Conservation (phyloP, 2,797 vertebrate species). For the Thunnus albacares region DNA sequence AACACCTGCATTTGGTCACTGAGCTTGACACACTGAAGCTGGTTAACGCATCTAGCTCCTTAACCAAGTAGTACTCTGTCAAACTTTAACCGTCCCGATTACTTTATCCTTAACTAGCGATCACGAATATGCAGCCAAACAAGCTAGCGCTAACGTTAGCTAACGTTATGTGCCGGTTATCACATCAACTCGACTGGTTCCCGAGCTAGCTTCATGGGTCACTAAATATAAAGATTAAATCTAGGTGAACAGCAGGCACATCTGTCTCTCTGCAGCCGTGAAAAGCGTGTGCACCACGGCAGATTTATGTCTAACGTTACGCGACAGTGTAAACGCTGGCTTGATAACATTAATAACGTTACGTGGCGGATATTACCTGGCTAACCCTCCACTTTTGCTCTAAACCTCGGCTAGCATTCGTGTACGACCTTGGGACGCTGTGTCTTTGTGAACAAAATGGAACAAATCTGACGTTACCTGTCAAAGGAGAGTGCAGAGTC, state of each 20-base stretch:
- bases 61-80: neutral
- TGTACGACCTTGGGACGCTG: neutral
- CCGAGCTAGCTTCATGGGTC: neutral
- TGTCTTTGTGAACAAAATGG: slow-evolving; percentile 16
- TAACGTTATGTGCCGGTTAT: neutral
- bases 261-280: neutral
- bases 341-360: slow-evolving; percentile 56
- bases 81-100: slow-evolving; percentile 23
- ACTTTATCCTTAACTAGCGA: neutral
- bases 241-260: neutral
- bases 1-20: neutral
- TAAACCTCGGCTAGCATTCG: slow-evolving; percentile 14
- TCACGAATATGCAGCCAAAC: slow-evolving; percentile 18
- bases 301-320: neutral
- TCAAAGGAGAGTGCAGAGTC: slow-evolving; percentile 41
- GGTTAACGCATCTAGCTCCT: neutral
- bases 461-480: slow-evolving; percentile 60
- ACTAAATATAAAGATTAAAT: neutral
- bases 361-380: slow-evolving; percentile 55
- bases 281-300: neutral
- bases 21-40: neutral
- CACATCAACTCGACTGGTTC: slow-evolving; percentile 17
- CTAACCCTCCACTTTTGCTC: slow-evolving; percentile 39
- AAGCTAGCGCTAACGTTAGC: slow-evolving; percentile 68
- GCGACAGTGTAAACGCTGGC: slow-evolving; percentile 19